Base-by-base conservation (phyloP, 1,140 invertebrate genomes). In the Stegodyphus dumicola region DNA sequence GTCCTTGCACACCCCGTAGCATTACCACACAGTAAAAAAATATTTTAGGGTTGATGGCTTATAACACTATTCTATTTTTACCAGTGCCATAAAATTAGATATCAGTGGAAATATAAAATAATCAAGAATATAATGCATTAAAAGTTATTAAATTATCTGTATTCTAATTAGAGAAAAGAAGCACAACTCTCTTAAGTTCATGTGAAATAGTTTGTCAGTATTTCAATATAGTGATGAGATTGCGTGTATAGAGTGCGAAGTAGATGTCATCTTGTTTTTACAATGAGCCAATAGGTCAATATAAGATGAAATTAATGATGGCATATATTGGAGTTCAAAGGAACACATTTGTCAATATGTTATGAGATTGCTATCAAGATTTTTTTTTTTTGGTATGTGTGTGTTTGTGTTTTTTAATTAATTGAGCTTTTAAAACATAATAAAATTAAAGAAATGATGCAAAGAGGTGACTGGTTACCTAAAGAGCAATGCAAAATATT, bases 71-170 rank as follows among this genome's bases (percentile, higher is more conserved):
- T 69, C 17, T 9, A 9, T 69, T 69, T 69, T n/a, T 2, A 69
- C 2, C 17, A 69, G 6, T 69, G 17, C 33, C 17, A 69, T 69
- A 5, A 69, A 69, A 17, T 69, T 60, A 69, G 2, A 69, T 69
- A 18, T 69, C 67, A 69, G 9, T 69, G 67, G 67, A 69, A 17
- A 69, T 9, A 69, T 69, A 69, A 69, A 4, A 13, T n/a, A 69
- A 69, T 69, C 67, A 69, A 48, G 5, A 69, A n/a, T 5, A 18
- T 69, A 18, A 69, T n/a, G 67, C 2, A 69, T 9, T 69, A 69
- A 69, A 13, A 6, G 9, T 2, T 69, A 2, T 69, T 18, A 13
- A 69, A 69, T 69, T 69, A 69, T 69, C 67, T 69, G 17, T 69
- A 17, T 69, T n/a, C 9, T 60, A 60, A 60, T 15, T 60, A 60